Evolutionary conservation across 2,888 invertebrate genomes (phyloP).

Genomic region (Monoplex corrugatus): DNA sequence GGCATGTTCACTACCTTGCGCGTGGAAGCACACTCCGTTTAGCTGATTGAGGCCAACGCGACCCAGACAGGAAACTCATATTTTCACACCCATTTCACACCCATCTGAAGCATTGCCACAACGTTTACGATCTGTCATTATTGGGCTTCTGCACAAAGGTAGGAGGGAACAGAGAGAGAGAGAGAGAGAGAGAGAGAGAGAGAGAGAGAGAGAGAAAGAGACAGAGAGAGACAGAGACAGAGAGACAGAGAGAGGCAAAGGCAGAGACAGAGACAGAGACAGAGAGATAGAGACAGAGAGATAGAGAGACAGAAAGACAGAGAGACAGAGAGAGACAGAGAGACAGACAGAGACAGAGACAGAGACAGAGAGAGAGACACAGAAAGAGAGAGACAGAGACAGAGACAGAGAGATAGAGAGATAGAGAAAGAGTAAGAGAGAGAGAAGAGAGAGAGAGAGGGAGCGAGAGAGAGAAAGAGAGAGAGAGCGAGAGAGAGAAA

Average conservation of each 20-base stretch:
- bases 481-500: conserved; percentile 38
- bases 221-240: conserved; percentile 33
- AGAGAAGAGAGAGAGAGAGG: background rate
- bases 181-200: background rate
- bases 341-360: background rate
- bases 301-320: conserved; percentile 34
- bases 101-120: too few species aligned
- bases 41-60: too few species aligned
- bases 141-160: too few species aligned
- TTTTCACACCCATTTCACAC: too few species aligned
- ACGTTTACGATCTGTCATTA: too few species aligned
- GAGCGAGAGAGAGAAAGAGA: background rate
- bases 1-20: too few species aligned
- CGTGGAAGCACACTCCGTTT: too few species aligned
- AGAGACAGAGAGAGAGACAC: background rate
- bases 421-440: conserved; percentile 18
- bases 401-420: background rate
- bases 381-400: background rate
- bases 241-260: background rate
- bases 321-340: conserved; percentile 37
- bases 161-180: background rate
- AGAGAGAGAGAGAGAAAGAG: background rate
- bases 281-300: conserved; percentile 28
- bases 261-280: background rate
- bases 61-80: too few species aligned